Conservation (phyloP, 2,113 vertebrate genomes). For the Colius striatus region DNA sequence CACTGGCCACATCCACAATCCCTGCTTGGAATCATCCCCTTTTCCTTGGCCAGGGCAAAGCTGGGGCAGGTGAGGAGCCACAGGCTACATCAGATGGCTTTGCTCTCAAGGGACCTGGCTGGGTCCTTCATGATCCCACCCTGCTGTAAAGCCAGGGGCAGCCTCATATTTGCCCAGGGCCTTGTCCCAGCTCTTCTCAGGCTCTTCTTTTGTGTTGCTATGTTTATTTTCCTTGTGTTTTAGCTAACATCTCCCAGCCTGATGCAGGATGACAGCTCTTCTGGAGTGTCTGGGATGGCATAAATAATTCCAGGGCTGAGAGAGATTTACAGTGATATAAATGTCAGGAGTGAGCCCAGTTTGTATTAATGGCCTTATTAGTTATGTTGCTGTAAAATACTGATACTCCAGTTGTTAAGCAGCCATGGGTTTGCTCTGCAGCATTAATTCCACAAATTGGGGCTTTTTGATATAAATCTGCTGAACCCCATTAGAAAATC, state of each 20-base stretch:
- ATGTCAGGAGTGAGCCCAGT: slow-evolving; percentile 71
- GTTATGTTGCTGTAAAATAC: slow-evolving; percentile 80
- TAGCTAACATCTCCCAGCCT: slow-evolving; percentile 38
- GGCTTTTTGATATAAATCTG: slow-evolving; percentile 67
- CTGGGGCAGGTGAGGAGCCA: rapidly evolving
- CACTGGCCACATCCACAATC: rapidly evolving
- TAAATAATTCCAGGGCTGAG: slow-evolving; percentile 70
- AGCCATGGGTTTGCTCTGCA: slow-evolving; percentile 66
- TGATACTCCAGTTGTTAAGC: slow-evolving; percentile 75
- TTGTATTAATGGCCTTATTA: slow-evolving; percentile 84
- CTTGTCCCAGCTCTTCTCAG: not conserved
- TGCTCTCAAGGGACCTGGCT: not conserved
- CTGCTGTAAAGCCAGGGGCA: not conserved
- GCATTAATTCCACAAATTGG: slow-evolving; percentile 74
- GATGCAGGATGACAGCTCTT: slow-evolving; percentile 50
- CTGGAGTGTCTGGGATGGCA: slow-evolving; percentile 30
- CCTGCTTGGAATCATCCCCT: not conserved
- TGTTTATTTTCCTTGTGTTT: not conserved
- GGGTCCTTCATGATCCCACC: rapidly evolving
- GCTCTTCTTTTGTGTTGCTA: not conserved
- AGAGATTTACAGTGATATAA: slow-evolving; percentile 78
- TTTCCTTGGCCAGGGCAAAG: not conserved
- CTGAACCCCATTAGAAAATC: slow-evolving; percentile 64
- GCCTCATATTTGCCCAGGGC: not conserved
- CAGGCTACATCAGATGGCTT: rapidly evolving